Evolutionary conservation across 1,140 invertebrate species (phyloP), one percentile per base, ranked within the genome.

Genomic region (Prorops nasuta): DNA sequence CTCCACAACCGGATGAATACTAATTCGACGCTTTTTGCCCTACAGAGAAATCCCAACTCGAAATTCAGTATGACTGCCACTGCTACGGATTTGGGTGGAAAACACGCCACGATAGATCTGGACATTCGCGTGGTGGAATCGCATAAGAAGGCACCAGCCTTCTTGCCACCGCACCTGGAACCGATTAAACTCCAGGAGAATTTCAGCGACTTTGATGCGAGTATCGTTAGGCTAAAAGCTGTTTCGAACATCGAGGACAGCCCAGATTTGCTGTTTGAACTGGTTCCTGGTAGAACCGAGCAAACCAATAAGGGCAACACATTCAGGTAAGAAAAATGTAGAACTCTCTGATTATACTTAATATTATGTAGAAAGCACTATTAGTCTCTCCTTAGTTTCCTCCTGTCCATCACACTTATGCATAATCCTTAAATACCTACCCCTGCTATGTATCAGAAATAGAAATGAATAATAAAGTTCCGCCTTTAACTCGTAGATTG

Each of bases 91-190:
- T 82, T 84, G 60, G 91, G 91, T 6, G 73, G 79, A 54, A 79
- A 83, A 64, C 76, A 79, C 50, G 83, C 83, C 54, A 79, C 79
- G 35, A 91, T 90, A 44, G 84, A 87, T 64, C 80, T 95, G 50
- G 83, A 87, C 52, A 90, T 96, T 54, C 81, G 84, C 51, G 90
- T 95, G 15, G 89, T 94, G 1, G 90, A 91, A 64, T 91, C 91
- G 1, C 86, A 90, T 64, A 93, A 92, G 71, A 92, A 93, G 72
- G 86, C 91, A 32, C 93, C 93, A 37, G 81, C 77, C 31, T 90
- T 90, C 60, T 79, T 82, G 37, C 76, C 81, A 49, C 74, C 81
- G 44, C 81, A 81, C 10, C 57, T 74, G 37, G 72, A 79, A 3
- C 81, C 82, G 44, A 87, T 92, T 48, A 75, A 74, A 51, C 74